Evolutionary conservation across 2,888 invertebrate genomes (phyloP).

Genomic region (Machimus atricapillus): DNA sequence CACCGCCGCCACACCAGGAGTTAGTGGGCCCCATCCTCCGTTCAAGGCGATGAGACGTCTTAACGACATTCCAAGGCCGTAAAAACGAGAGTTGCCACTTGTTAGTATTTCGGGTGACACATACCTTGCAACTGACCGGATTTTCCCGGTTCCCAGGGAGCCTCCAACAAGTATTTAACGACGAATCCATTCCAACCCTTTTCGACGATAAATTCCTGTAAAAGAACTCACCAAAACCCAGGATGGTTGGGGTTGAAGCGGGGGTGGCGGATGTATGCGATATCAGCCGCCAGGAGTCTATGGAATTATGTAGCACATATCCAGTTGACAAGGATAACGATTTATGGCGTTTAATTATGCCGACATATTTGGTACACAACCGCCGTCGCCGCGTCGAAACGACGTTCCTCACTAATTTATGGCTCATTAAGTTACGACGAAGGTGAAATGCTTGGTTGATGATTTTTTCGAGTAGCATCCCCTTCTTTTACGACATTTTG

Average conservation of each 20-base stretch:
- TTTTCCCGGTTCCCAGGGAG: background rate
- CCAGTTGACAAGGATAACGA: constrained; percentile 40
- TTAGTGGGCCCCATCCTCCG: background rate
- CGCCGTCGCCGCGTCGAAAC: background rate
- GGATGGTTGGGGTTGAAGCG: background rate
- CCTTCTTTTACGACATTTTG: background rate
- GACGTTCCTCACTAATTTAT: constrained; percentile 35
- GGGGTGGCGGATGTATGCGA: background rate
- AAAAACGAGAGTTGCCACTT: constrained; percentile 25
- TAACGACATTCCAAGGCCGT: constrained; percentile 28
- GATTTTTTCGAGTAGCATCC: background rate
- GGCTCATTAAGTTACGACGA: constrained; percentile 29
- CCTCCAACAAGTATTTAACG: background rate
- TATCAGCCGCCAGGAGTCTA: constrained; percentile 6
- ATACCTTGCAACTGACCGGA: constrained; percentile 24
- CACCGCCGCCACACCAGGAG: background rate
- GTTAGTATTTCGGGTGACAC: constrained; percentile 30
- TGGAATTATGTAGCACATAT: constrained; percentile 33
- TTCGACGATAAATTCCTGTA: background rate
- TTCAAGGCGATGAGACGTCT: background rate
- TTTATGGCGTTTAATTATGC: constrained; percentile 39
- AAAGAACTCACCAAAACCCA: background rate
- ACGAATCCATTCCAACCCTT: background rate
- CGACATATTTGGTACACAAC: constrained; percentile 25
- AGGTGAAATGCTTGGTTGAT: constrained; percentile 15